Base-by-base conservation (phyloP, 2,113 vertebrate genomes). In the Varanus komodoensis region DNA sequence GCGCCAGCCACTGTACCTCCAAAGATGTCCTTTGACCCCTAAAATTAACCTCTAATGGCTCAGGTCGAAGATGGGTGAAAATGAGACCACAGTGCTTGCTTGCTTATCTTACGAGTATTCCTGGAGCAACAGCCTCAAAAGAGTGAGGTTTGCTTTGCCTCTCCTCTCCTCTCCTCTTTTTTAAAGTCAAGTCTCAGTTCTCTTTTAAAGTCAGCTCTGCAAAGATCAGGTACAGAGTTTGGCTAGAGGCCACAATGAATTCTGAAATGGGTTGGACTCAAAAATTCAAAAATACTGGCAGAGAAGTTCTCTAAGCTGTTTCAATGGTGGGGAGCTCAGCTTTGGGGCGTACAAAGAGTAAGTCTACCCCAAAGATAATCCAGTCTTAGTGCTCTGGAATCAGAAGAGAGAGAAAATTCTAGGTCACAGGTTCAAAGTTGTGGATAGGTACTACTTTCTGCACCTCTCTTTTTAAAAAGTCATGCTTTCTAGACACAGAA, bases 31-130 rank as follows among this genome's bases (percentile, higher is more conserved):
- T 71, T 95, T 90, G 92, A 94, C 89, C 94, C 94, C 89, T 96
- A 96, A 97, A 98, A 97, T 96, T 98, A 97, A 98, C 97, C 98
- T 90, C 93, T 90, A 93, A n/a, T 94, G 93, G 94, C 97, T 94
- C 78, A 88, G 95, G 89, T 91, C 90, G 91, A 32, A 91, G 82
- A 85, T 82, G 78, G 91, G 86, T 83, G 87, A 89, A 89, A 84
- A 48, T 50, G 79, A 79, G 32, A 73, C 67, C 84, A 44, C 87
- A 29, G 89, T 14, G 82, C 44, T 85, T 34, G 73, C 82, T 44
- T 14, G 32, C 48, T 71, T 52, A 27, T 44, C 29, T 8, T 11
- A 1, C 14, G 8, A 9, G 7, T 38, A 38, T 78, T 34, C 38
- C 61, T 79, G 74, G 32, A 23, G 34, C 48, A 69, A 80, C 44